A percentile compares a stretch with the other conserved stretches of the same genome.
phyloP scores from a whole-genome alignment of 2,888 invertebrate genomes.

The Ectemnius cavifrons region DNA sequence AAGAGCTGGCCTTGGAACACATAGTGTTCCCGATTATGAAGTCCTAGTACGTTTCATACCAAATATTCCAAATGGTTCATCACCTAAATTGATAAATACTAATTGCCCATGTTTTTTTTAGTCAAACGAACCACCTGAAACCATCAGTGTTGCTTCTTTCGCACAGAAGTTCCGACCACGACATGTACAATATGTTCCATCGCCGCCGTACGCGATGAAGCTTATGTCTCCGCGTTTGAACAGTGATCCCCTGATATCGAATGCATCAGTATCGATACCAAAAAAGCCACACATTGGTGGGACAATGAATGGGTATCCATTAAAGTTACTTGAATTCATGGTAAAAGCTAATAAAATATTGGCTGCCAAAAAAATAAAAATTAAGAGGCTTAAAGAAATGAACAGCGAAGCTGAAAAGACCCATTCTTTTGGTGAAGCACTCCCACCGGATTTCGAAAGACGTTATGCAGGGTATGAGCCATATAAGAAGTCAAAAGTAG shows the following conservation, averaged over 20 bases:
- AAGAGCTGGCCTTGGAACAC: conserved; percentile 93
- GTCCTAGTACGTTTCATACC: conserved; percentile 82
- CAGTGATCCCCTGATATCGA: conserved; percentile 85
- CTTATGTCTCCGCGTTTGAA: conserved; percentile 77
- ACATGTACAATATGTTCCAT: conserved; percentile 80
- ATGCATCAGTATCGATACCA: conserved; percentile 69
- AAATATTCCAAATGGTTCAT: neutral
- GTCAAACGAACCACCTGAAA: conserved; percentile 94
- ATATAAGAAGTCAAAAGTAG: neutral
- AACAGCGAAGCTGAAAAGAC: conserved; percentile 94
- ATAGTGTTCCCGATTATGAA: conserved; percentile 97
- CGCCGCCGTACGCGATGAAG: conserved; percentile 74
- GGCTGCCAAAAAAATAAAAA: conserved; percentile 88
- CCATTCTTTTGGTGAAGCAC: conserved; percentile 87
- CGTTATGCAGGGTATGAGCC: conserved; percentile 87
- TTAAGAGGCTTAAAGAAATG: conserved; percentile 89
- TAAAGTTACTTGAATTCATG: conserved; percentile 90
- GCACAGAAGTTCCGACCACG: conserved; percentile 89
- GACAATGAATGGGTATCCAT: conserved; percentile 89
- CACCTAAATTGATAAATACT: neutral
- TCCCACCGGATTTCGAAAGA: conserved; percentile 93
- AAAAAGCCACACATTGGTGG: conserved; percentile 79
- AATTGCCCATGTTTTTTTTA: conserved; percentile 57
- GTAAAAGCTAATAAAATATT: conserved; percentile 93
- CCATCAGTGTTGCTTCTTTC: conserved; percentile 91